These are phyloP conservation scores for Bombus impatiens DNA, from an alignment of 1,140 invertebrate genomes.

Conservation along the genomic window DNA sequence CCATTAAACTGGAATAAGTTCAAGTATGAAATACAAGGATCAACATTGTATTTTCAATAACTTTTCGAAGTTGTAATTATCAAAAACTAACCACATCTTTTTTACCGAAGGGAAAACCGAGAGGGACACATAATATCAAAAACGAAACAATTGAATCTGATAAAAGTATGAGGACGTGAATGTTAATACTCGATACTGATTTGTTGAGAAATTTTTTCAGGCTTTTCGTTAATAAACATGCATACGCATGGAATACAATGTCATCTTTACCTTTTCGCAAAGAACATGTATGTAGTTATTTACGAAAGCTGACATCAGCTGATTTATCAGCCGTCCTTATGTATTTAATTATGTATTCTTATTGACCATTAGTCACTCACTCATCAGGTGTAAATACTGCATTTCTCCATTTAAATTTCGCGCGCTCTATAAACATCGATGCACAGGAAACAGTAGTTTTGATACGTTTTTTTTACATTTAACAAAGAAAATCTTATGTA, in stretches of 20 bases:
- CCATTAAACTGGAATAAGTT: not conserved
- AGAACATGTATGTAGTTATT: not conserved
- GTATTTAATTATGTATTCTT: not conserved
- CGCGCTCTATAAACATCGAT: not conserved
- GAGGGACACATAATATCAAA: not conserved
- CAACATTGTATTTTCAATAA: not conserved
- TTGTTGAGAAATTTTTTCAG: not conserved
- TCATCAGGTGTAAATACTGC: not conserved
- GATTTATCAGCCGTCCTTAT: constrained; percentile 28
- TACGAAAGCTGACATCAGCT: constrained; percentile 32
- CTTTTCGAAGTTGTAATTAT: not conserved
- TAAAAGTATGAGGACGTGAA: not conserved
- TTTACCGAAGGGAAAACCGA: not conserved
- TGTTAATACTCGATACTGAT: not conserved
- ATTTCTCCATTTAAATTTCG: not conserved
- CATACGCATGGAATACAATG: not conserved
- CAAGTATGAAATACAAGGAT: not conserved
- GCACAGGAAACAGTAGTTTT: not conserved
- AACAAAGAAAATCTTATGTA: not conserved
- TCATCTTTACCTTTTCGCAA: not conserved
- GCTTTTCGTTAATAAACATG: not conserved
- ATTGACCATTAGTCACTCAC: no score
- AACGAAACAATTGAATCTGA: not conserved
- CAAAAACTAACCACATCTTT: not conserved
- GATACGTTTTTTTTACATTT: not conserved